Percentiles rank a stretch among this genome's conserved stretches.
Conservation (phyloP, 2,888 invertebrate genomes). For the Aphidoletes aphidimyza region DNA sequence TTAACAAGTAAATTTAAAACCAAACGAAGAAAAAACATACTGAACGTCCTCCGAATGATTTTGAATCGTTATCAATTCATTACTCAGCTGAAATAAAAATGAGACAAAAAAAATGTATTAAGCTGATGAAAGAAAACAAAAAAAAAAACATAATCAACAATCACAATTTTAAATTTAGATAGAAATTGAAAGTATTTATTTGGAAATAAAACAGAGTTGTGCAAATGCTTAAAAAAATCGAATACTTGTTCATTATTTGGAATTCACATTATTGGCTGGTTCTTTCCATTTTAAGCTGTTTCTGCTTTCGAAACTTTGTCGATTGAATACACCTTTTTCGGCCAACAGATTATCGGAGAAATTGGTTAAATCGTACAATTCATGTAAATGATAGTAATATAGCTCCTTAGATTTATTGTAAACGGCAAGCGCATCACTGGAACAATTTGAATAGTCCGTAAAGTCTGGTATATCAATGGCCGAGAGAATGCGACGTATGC, state of each 20-base stretch:
- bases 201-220: background rate
- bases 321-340: conserved; percentile 18
- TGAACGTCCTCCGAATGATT: too few relatives aligned
- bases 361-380: background rate
- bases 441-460: conserved; percentile 1
- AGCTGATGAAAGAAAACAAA: background rate
- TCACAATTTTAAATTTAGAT: background rate
- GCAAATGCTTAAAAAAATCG: too few relatives aligned
- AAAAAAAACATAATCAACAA: too few relatives aligned
- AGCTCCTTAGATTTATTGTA: conserved; percentile 17
- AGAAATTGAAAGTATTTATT: background rate
- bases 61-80: too few relatives aligned
- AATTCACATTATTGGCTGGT: background rate
- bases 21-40: too few relatives aligned
- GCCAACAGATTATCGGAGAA: conserved; percentile 8
- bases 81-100: background rate
- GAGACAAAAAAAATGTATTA: background rate
- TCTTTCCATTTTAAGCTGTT: conserved; percentile 47
- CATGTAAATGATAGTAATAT: conserved; percentile 16
- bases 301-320: conserved; percentile 27
- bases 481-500: background rate
- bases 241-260: background rate
- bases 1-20: too few relatives aligned
- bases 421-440: background rate
- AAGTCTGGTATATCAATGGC: conserved; percentile 18